Conservation (phyloP, 2,113 vertebrate genomes). For the Dasypus novemcinctus region DNA sequence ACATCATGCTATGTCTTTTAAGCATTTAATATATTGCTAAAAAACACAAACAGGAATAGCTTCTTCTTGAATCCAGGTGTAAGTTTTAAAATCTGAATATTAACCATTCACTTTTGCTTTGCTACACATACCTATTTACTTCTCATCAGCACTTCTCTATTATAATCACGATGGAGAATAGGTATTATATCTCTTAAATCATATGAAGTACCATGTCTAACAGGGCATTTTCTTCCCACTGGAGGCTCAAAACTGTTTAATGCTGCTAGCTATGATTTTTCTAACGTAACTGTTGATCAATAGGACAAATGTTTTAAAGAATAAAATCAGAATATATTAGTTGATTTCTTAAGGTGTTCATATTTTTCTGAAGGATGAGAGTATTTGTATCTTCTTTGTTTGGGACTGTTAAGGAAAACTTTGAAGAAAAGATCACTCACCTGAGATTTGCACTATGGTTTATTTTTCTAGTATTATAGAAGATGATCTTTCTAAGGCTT, state of each 20-base stretch:
- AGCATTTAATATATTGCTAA: not conserved
- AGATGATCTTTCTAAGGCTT: not conserved
- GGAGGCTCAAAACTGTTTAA: not conserved
- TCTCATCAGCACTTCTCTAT: not conserved
- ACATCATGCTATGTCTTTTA: not conserved
- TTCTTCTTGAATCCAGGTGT: not conserved
- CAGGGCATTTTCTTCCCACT: not conserved
- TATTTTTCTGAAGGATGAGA: not conserved
- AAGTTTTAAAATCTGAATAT: conserved; percentile 24
- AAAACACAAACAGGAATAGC: not conserved
- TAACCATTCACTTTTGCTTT: not conserved
- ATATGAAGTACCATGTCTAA: not conserved
- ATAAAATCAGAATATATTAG: not conserved
- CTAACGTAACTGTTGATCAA: not conserved
- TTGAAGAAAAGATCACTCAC: not conserved
- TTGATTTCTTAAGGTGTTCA: conserved; percentile 10
- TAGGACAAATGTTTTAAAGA: conserved; percentile 15
- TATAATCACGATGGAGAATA: not conserved
- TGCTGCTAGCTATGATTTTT: not conserved
- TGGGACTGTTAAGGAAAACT: not conserved
- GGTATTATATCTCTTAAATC: not conserved
- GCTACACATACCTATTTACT: not conserved
- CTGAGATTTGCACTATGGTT: not conserved
- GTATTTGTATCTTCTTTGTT: not conserved
- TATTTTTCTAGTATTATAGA: not conserved